Evolutionary conservation across 2,797 vertebrate genomes (phyloP).

Genomic region (Cyclopterus lumpus): DNA sequence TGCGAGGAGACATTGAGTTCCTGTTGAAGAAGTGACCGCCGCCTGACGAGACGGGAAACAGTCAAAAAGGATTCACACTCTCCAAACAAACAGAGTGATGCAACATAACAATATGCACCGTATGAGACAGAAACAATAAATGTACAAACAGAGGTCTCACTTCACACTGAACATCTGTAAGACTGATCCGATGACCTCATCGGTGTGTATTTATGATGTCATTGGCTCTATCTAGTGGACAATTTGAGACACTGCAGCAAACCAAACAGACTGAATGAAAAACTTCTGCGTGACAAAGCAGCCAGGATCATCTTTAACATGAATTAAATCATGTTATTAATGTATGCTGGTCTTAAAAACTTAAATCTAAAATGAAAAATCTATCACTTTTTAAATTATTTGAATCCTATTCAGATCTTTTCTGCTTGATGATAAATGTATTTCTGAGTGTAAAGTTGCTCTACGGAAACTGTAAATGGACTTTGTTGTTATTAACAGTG

Average conservation of each 20-base stretch:
- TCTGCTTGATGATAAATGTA: no score
- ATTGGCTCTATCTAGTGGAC: background rate
- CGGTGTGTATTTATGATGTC: background rate
- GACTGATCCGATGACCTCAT: background rate
- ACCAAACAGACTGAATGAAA: background rate
- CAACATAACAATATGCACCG: background rate
- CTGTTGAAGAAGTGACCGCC: slow-evolving; percentile 92
- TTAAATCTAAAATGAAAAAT: no score
- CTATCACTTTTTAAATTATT: no score
- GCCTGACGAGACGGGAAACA: slow-evolving; percentile 74
- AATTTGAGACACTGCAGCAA: background rate
- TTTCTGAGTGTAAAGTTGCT: no score
- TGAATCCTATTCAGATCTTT: no score
- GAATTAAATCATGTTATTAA: background rate
- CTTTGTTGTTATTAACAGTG: background rate
- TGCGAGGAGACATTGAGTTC: slow-evolving; percentile 90
- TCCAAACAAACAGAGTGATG: no score
- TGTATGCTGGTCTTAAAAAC: background rate
- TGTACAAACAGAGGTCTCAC: no score
- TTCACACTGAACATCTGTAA: no score
- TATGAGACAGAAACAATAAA: background rate
- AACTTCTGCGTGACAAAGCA: background rate
- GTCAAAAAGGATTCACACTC: background rate
- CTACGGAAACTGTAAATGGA: background rate
- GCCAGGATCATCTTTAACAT: background rate